phyloP scores from a whole-genome alignment of 2,113 vertebrate genomes.

The Ifrita kowaldi region DNA sequence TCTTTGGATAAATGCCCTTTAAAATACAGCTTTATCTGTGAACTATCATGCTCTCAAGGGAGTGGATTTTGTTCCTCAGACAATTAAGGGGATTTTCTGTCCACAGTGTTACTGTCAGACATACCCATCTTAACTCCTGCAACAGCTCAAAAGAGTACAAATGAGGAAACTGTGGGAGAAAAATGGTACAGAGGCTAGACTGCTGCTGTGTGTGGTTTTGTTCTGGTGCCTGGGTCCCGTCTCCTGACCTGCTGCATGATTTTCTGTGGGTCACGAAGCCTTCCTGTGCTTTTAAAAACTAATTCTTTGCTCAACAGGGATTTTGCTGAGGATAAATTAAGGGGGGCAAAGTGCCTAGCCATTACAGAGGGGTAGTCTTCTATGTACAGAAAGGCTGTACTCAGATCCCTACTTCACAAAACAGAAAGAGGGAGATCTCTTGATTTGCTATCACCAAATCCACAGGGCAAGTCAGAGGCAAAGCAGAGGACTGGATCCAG shows the following conservation, averaged over 20 bases:
- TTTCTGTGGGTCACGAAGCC: neutral
- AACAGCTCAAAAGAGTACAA: neutral
- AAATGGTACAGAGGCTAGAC: neutral
- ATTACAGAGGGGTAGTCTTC: neutral
- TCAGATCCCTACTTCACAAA: neutral
- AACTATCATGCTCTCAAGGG: neutral
- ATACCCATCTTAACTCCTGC: neutral
- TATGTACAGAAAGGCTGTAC: neutral
- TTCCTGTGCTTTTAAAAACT: neutral
- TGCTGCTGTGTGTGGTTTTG: neutral
- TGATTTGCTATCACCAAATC: neutral
- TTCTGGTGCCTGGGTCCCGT: neutral
- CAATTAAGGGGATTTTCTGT: neutral
- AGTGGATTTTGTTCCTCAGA: neutral
- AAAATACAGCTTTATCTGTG: slow-evolving; percentile 29
- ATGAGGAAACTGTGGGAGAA: neutral
- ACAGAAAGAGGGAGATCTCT: neutral
- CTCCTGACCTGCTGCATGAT: neutral
- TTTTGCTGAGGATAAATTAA: neutral
- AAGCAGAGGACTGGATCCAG: neutral
- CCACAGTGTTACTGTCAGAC: neutral
- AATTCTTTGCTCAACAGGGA: neutral
- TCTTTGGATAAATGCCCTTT: slow-evolving; percentile 7
- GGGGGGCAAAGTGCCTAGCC: neutral
- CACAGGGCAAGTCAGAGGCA: neutral